These are phyloP conservation scores for Morone chrysops DNA, from an alignment of 2,113 vertebrate genomes.

Conservation along the genomic window DNA sequence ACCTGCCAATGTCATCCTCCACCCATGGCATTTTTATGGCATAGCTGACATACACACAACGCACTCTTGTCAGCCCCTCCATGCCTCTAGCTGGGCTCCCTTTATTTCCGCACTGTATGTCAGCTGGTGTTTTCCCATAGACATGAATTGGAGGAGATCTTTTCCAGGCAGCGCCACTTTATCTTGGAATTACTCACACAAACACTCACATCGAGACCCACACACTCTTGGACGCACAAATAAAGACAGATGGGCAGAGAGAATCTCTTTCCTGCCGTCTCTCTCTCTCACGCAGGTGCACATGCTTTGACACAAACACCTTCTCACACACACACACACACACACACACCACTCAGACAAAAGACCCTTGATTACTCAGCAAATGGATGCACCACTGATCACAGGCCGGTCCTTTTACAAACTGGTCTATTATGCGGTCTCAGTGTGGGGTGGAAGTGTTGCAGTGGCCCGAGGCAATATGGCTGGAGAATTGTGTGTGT, in stretches of 20 bases:
- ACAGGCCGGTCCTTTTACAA: slow-evolving; percentile 75
- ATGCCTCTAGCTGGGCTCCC: slow-evolving; percentile 31
- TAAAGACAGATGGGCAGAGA: slow-evolving; percentile 60
- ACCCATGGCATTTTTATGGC: slow-evolving; percentile 85
- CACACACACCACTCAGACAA: slow-evolving; percentile 65
- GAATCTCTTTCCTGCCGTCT: not conserved
- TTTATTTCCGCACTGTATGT: slow-evolving; percentile 71
- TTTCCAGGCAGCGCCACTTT: slow-evolving; percentile 65
- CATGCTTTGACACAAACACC: not conserved
- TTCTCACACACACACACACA: slow-evolving; percentile 29
- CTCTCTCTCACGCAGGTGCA: slow-evolving; percentile 4
- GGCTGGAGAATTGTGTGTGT: slow-evolving; percentile 40
- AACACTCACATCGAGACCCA: slow-evolving; percentile 35
- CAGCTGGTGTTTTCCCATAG: slow-evolving; percentile 66
- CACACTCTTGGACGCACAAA: slow-evolving; percentile 50
- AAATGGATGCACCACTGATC: slow-evolving; percentile 77
- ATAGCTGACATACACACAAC: slow-evolving; percentile 76
- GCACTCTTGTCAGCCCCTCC: slow-evolving; percentile 52
- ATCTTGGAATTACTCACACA: slow-evolving; percentile 65
- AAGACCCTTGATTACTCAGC: slow-evolving; percentile 76
- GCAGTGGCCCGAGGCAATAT: slow-evolving; percentile 60
- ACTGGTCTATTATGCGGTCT: slow-evolving; percentile 75
- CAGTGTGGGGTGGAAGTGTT: slow-evolving; percentile 78
- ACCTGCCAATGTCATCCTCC: slow-evolving; percentile 78
- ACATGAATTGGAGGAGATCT: slow-evolving; percentile 50